These are phyloP conservation scores for Cistogaster globosa DNA, from an alignment of 2,888 invertebrate genomes.

Conservation along the genomic window DNA sequence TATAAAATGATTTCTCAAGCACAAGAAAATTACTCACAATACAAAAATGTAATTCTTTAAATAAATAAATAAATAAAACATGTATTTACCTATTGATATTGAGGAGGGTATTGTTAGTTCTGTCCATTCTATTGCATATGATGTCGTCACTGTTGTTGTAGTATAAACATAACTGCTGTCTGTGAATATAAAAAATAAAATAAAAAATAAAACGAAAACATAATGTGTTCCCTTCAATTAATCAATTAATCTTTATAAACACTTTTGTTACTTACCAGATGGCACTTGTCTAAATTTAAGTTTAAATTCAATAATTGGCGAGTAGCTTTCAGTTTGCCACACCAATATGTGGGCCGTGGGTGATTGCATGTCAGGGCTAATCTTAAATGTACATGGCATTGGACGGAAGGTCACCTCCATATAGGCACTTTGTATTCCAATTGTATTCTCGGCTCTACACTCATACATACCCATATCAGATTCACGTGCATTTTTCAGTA, in stretches of 20 bases:
- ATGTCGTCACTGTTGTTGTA: conserved; percentile 52
- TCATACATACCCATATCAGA: conserved; percentile 91
- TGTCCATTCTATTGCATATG: conserved; percentile 77
- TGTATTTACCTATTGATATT: conserved; percentile 78
- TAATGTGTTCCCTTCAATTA: conserved; percentile 52
- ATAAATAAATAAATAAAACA: background rate
- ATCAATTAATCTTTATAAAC: conserved; percentile 65
- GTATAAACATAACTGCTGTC: conserved; percentile 56
- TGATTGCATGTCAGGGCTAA: conserved; percentile 79
- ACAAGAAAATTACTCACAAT: background rate
- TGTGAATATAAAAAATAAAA: conserved; percentile 33
- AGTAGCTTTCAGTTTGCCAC: conserved; percentile 93
- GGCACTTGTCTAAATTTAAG: conserved; percentile 83
- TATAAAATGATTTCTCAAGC: background rate
- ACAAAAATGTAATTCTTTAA: background rate
- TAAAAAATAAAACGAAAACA: background rate
- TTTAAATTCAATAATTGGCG: conserved; percentile 89
- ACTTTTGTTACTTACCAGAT: conserved; percentile 75
- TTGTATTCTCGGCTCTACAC: conserved; percentile 89
- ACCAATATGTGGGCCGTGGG: conserved; percentile 87
- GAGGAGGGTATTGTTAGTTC: conserved; percentile 82
- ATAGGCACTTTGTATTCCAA: conserved; percentile 88
- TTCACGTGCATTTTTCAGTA: conserved; percentile 87
- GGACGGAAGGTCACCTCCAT: conserved; percentile 88
- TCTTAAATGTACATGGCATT: conserved; percentile 81